Evolutionary conservation across 1,140 invertebrate genomes (phyloP), one percentile per base, ranked within the genome.

Genomic region (Macrosteles quadrilineatus): DNA sequence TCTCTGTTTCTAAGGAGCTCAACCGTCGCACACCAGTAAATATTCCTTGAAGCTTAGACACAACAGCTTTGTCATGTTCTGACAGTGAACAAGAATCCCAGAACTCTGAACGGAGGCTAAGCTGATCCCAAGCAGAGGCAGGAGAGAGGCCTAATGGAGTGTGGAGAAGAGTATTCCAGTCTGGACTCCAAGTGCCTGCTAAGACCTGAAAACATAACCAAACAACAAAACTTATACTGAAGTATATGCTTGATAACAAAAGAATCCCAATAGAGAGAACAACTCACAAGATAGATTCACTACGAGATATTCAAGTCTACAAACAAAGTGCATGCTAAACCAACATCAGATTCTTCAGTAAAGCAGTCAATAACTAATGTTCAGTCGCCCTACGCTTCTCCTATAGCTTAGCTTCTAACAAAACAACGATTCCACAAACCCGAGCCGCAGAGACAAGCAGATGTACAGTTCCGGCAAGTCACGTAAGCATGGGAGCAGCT

Each of bases 131-230:
- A 53, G 83, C 80, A 47, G 82, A 78, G 70, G 86, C 83, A 9
- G 78, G 73, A 74, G 80, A 85, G 57, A 87, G 73, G 11, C 84
- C 84, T 73, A 87, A 77, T 2, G 85, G 84, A 67, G 80, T 84
- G 68, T 83, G 81, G 21, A 87, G 74, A 71, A 86, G 79, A 66
- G 78, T 76, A 0, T 79, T 76, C 79, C 86, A 87, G 76, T 87
- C 83, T 30, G 85, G 84, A 71, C 78, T 78, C 77, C 85, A 81
- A 6, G 81, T 79, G 32, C 83, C 83, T 17, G 80, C 82, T 12
- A 87, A 73, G 19, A 86, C 76, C 82, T 85, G 64, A 9, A 70
- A 74, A 71, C 27, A 70, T 63, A 68, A 23, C 17, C n/a, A 53
- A 21, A 14, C 53, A 57, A 21, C 14, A 57, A 19, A 25, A 53